Percentiles rank a stretch among this genome's conserved stretches.
These are phyloP conservation scores for Natrix natrix DNA, from an alignment of 2,797 vertebrate species.

Conservation along the genomic window DNA sequence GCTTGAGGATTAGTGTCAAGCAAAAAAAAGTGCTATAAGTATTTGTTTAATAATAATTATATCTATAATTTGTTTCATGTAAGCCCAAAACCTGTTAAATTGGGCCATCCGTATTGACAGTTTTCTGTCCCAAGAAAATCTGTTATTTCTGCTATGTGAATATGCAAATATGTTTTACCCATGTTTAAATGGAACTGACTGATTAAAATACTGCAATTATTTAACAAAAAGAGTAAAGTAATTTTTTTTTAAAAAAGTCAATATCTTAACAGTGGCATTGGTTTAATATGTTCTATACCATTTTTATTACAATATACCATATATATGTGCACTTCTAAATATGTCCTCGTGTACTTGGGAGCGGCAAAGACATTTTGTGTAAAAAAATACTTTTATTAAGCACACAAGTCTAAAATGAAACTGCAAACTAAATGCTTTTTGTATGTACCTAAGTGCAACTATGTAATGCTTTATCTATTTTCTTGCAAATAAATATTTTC, in stretches of 20 bases:
- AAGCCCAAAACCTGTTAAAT: slow-evolving; percentile 3
- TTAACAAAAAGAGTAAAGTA: slow-evolving; percentile 12
- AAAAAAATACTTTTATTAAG: slow-evolving; percentile 52
- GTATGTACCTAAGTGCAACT: slow-evolving; percentile 59
- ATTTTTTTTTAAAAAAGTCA: too few relatives aligned
- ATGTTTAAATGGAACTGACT: neutral
- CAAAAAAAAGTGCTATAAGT: neutral
- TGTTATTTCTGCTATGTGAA: slow-evolving; percentile 24
- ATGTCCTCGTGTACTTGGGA: neutral
- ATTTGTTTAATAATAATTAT: neutral
- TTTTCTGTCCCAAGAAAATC: slow-evolving; percentile 20
- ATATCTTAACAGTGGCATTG: neutral
- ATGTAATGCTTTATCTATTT: slow-evolving; percentile 70
- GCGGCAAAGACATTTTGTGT: slow-evolving; percentile 11
- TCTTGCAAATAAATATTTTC: slow-evolving; percentile 81
- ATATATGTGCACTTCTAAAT: slow-evolving; percentile 45
- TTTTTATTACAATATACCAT: slow-evolving; percentile 22
- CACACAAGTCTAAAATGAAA: slow-evolving; percentile 52
- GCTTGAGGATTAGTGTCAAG: neutral
- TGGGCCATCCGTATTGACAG: neutral
- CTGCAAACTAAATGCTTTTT: slow-evolving; percentile 64
- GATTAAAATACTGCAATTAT: neutral
- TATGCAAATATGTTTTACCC: neutral
- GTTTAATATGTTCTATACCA: slow-evolving; percentile 13
- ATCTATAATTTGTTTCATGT: neutral